Evolutionary conservation across 2,797 vertebrate genomes (phyloP), one percentile per base, ranked within the genome.

Genomic region (Phrynocephalus guinanensis): DNA sequence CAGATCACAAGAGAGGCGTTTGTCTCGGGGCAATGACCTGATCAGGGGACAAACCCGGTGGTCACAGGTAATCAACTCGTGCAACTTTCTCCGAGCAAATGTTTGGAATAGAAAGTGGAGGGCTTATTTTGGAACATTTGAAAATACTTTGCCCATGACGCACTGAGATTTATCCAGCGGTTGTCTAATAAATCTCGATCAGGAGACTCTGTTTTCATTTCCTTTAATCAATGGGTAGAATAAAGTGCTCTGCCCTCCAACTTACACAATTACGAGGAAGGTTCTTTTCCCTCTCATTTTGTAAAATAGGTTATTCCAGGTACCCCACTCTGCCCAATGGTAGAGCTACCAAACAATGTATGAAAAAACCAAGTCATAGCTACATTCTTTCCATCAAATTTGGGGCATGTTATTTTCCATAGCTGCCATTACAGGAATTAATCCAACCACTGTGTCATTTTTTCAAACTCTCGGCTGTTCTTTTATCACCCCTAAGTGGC

Each of bases 181-280:
- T 89, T 94, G 79, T 5, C 90, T 91, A 90, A 89, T 88, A 86
- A 92, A 90, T n/a, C 82, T 82, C 88, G 93, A 93, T 94, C 90
- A 95, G 91, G 92, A 95, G 95, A 94, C 73, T 66, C 86, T 88
- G 92, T 95, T 84, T 72, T 87, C 87, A 91, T 94, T 93, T 91
- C 93, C 95, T 97, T 96, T 96, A 96, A 97, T 97, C 96, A 97
- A 90, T 92, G 93, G 91, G 88, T 95, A 56, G 24, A 96, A 96
- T 95, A 92, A 96, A 95, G 93, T 95, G 94, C 92, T 94, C 94
- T 94, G 91, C 88, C 95, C 94, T 93, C 91, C 91, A 90, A 92
- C 88, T 70, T 92, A 84, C 79, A 87, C 87, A 88, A 24, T 82
- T 93, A 89, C 38, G 83, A 63, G 71, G 89, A 92, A 93, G 87